These are phyloP conservation scores for Andrena flavipes DNA, from an alignment of 2,888 invertebrate species.

Conservation along the genomic window DNA sequence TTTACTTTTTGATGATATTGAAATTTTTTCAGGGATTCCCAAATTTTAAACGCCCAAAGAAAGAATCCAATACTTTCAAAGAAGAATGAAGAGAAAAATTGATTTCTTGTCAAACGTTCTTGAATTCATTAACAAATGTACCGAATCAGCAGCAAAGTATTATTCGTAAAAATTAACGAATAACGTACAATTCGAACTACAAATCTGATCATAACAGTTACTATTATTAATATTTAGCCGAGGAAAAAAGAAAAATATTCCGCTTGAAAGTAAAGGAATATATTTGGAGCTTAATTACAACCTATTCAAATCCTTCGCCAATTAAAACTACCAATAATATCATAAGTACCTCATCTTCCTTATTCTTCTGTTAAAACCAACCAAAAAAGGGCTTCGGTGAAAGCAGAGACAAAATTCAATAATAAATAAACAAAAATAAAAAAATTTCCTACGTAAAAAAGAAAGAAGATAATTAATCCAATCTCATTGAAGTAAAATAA, in stretches of 20 bases:
- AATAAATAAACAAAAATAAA: background rate
- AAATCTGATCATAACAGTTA: no score
- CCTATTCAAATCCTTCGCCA: background rate
- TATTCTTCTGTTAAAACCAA: background rate
- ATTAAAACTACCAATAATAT: background rate
- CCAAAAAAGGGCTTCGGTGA: background rate
- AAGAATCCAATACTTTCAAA: no score
- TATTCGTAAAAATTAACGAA: no score
- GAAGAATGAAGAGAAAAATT: no score
- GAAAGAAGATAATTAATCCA: background rate
- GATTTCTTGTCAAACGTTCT: no score
- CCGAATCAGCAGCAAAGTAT: no score
- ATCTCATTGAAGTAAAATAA: constrained; percentile 5
- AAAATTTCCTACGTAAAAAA: background rate
- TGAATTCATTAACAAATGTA: no score
- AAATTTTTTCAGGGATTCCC: no score
- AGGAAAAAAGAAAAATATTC: background rate
- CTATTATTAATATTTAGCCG: no score
- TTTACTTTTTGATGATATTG: no score
- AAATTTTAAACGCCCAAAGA: no score
- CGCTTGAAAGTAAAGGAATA: background rate
- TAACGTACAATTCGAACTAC: no score
- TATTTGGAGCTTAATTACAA: background rate
- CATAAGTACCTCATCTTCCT: background rate
- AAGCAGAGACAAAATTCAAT: background rate